Base-by-base conservation (phyloP, 2,888 invertebrate species). In the Drosophila conformis region DNA sequence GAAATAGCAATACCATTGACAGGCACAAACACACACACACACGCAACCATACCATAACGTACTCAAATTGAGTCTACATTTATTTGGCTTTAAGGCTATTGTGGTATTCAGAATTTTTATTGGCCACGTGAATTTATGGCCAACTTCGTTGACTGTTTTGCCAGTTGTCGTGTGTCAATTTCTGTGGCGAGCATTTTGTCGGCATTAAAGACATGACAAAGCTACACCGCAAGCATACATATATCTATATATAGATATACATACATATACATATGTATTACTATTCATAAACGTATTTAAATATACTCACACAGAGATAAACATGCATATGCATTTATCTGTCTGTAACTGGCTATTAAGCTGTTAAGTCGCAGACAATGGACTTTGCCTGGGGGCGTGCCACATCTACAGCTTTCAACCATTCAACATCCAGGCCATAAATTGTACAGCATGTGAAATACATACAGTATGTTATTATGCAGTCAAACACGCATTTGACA, bases 61-160 rank as follows among this genome's bases (percentile, higher is more conserved):
- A 46, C 25, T 46, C 46, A 81, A 83, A 74, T 83, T 74, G 78
- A 80, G 74, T 68, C 69, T 49, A 67, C 15, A 56, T n/a, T n/a
- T 56, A 13, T 54, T 54, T 53, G 35, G 56, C 51, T 65, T 40
- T 49, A 27, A 38, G 61, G 42, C 54, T 76, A 71, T 80, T 82
- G 73, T 75, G 65, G 36, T 65, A 76, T 78, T 62, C 69, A 83
- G 90, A 87, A 89, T 82, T 85, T 87, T 88, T 84, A 90, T 88
- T 90, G 78, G 77, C 51, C 90, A 86, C 69, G 75, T 73, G 79
- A 89, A 87, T 90, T 90, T 87, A 90, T 87, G 82, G 84, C 71
- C 76, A 60, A 57, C 69, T 65, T 62, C 58, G 76, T 63, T 56
- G 68, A 68, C 69, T 57, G 61, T 62, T 62, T 61, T 48, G 72